Evolutionary conservation across 2,888 invertebrate genomes (phyloP), one percentile per base, ranked within the genome.

Genomic region (Himalopsyche anomala): DNA sequence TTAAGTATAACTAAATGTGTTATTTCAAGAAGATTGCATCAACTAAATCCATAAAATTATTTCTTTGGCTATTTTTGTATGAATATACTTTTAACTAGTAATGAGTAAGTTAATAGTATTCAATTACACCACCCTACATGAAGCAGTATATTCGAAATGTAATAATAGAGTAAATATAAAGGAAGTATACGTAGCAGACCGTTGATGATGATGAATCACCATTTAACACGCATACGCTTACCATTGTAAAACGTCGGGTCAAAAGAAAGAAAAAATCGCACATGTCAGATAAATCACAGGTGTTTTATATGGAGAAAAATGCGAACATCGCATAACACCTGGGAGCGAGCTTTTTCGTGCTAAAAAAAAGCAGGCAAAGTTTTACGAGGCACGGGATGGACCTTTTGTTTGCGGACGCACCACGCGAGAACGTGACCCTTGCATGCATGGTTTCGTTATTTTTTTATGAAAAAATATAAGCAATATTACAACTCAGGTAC

Each of bases 271-370:
- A 56, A 56, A 62, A 62, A 62, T 56, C 62, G 19, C 62, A 19
- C 62, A 62, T 28, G 62, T 28, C 62, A 62, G 62, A 62, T 62
- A 62, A 62, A 62, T 62, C 62, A 62, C 62, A 62, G 62, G 62
- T 62, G 62, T 62, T 62, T 62, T 62, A 62, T 62, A 62, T 62
- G 62, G 62, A 62, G 56, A 62, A 62, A 62, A 62, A 62, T 62
- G 62, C 62, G 62, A 62, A 62, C 62, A 62, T 62, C 19, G 62
- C 62, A 62, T 62, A 62, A 62, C 19, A 62, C 62, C 62, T 62
- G 62, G 51, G 62, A 62, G n/a, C 62, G 62, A 19, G 62, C 3
- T n/a, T 62, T 62, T 62, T 62, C 19, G 19, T 6, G 19, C 62
- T 62, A 8, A 19, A 62, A 62, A 62, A 62, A 56, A 17, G 28